phyloP scores from a whole-genome alignment of 2,113 vertebrate genomes.

The Calidris pygmaea region DNA sequence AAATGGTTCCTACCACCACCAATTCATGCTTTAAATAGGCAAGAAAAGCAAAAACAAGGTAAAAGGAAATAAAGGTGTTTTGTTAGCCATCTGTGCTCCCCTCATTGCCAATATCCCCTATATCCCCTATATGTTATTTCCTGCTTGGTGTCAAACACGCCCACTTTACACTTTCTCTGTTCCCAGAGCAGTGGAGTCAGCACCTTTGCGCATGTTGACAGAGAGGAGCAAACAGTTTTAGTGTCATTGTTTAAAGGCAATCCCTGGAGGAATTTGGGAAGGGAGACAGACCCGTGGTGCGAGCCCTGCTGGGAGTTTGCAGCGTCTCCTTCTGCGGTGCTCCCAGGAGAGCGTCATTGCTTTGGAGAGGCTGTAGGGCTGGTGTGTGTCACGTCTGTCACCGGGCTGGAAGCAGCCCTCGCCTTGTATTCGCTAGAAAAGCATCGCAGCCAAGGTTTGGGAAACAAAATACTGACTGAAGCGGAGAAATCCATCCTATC shows the following conservation, averaged over 20 bases:
- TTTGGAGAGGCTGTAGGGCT: neutral
- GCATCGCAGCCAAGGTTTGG: neutral
- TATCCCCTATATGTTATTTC: neutral
- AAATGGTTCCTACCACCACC: neutral
- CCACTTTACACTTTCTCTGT: neutral
- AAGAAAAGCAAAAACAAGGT: neutral
- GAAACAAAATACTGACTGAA: neutral
- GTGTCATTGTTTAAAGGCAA: neutral
- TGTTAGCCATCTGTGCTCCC: neutral
- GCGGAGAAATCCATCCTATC: neutral
- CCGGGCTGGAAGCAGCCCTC: neutral
- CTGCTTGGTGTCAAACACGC: neutral
- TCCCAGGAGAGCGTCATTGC: neutral
- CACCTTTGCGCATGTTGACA: neutral
- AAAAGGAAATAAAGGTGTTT: neutral
- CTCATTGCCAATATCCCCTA: neutral
- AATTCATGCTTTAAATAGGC: neutral
- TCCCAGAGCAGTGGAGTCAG: neutral
- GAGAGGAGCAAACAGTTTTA: neutral
- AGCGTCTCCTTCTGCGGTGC: neutral
- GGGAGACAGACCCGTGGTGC: neutral
- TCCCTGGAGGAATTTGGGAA: neutral
- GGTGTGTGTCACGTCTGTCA: neutral
- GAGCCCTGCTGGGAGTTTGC: neutral
- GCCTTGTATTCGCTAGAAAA: neutral